Evolutionary conservation across 2,113 vertebrate species (phyloP).

Genomic region (Otocyon megalotis): DNA sequence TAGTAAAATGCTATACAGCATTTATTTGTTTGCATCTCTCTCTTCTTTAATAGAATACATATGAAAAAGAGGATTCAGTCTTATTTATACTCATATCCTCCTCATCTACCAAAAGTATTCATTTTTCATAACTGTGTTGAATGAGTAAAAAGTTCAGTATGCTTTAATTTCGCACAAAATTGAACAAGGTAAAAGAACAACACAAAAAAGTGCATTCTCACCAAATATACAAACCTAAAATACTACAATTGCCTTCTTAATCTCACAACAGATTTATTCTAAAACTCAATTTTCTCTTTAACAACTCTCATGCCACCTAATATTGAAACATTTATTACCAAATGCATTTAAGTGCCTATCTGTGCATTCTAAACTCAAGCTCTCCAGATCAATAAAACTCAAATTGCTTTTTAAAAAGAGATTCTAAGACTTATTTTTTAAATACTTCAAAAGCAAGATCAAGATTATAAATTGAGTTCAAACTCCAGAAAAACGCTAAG

Average conservation of each 20-base stretch:
- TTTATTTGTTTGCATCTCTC: not conserved
- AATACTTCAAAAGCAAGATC: conserved; percentile 62
- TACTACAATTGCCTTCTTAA: conserved; percentile 47
- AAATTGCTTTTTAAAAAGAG: conserved; percentile 82
- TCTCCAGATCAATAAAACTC: conserved; percentile 73
- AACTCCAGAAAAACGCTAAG: not conserved
- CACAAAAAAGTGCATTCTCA: not conserved
- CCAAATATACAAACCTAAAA: not conserved
- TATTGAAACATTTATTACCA: conserved; percentile 72
- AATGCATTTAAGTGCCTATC: conserved; percentile 72
- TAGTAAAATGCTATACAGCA: not conserved
- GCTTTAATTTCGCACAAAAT: conserved; percentile 7
- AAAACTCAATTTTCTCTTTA: conserved; percentile 76
- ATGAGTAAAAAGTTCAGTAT: not conserved
- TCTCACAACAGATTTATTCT: conserved; percentile 68
- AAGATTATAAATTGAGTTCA: conserved; percentile 53
- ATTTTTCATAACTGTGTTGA: not conserved
- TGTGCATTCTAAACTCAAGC: conserved; percentile 70
- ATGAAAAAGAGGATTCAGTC: not conserved
- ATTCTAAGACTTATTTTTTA: conserved; percentile 70
- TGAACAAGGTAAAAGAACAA: conserved; percentile 14
- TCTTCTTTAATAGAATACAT: not conserved
- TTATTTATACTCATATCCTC: not conserved
- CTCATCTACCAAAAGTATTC: not conserved
- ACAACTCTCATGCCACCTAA: conserved; percentile 69